phyloP scores from a whole-genome alignment of 2,113 vertebrate genomes.

The Zootoca vivipara region DNA sequence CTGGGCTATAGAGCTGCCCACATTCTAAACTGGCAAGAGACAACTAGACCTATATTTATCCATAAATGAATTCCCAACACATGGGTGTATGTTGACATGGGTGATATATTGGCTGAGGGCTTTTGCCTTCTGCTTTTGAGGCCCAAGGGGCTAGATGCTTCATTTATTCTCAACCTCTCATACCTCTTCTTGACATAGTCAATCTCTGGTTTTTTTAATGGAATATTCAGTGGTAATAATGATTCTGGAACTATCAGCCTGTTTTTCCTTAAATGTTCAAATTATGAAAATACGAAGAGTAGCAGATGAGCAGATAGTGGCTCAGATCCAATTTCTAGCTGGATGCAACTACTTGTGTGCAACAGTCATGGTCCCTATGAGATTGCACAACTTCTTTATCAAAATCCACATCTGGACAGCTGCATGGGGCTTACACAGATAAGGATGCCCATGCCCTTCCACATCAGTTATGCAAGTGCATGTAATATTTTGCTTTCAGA shows the following conservation, averaged over 20 bases:
- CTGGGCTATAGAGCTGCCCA: slow-evolving; percentile 62
- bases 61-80: slow-evolving; percentile 50
- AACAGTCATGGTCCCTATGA: background rate
- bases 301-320: background rate
- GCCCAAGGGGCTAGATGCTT: slow-evolving; percentile 36
- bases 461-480: background rate
- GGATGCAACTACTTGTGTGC: background rate
- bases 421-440: background rate
- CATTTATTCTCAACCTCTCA: slow-evolving; percentile 55
- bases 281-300: background rate
- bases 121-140: slow-evolving; percentile 49
- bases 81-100: slow-evolving; percentile 49
- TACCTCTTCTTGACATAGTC: slow-evolving; percentile 49
- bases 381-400: background rate
- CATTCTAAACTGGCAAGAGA: slow-evolving; percentile 63
- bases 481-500: background rate
- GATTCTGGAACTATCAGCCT: slow-evolving; percentile 23
- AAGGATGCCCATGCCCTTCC: background rate
- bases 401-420: background rate
- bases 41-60: slow-evolving; percentile 60
- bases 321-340: slow-evolving; percentile 2
- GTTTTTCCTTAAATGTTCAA: slow-evolving; percentile 47
- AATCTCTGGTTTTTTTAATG: slow-evolving; percentile 46
- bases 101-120: slow-evolving; percentile 49
- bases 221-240: slow-evolving; percentile 50